Evolutionary conservation across 2,113 vertebrate species (phyloP).

Genomic region (Laticauda laticaudata): DNA sequence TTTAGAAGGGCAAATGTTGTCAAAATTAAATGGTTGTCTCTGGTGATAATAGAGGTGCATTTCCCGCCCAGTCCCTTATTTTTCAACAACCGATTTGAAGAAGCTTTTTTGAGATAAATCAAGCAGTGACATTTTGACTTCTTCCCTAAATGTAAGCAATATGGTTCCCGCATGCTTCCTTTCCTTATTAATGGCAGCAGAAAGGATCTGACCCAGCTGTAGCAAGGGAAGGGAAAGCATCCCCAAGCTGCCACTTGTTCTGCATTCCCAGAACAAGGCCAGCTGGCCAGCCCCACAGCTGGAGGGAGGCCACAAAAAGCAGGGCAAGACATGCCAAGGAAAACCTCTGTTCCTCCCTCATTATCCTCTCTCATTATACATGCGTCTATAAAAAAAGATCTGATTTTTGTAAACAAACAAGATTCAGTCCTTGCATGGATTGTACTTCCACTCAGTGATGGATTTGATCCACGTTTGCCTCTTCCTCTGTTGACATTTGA

Average conservation of each 20-base stretch:
- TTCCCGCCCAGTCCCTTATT: constrained; percentile 18
- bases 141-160: constrained; percentile 78
- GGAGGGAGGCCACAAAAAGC: not conserved
- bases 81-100: constrained; percentile 65
- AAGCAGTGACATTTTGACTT: constrained; percentile 75
- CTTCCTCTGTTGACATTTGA: not conserved
- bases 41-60: not conserved
- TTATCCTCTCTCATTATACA: not conserved
- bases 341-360: not conserved
- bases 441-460: not conserved
- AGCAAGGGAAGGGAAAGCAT: constrained; percentile 50
- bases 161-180: constrained; percentile 79
- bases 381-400: not conserved
- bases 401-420: not conserved
- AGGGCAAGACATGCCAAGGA: not conserved
- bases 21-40: too few relatives aligned
- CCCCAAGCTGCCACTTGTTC: constrained; percentile 44
- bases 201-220: constrained; percentile 68
- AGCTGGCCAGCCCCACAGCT: not conserved
- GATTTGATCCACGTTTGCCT: not conserved
- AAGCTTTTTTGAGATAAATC: constrained; percentile 79
- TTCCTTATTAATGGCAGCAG: constrained; percentile 82
- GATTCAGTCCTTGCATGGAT: not conserved
- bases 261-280: constrained; percentile 36
- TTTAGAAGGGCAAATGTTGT: not conserved